Base-by-base conservation (phyloP, 2,113 vertebrate genomes). In the Tragulus kanchil region DNA sequence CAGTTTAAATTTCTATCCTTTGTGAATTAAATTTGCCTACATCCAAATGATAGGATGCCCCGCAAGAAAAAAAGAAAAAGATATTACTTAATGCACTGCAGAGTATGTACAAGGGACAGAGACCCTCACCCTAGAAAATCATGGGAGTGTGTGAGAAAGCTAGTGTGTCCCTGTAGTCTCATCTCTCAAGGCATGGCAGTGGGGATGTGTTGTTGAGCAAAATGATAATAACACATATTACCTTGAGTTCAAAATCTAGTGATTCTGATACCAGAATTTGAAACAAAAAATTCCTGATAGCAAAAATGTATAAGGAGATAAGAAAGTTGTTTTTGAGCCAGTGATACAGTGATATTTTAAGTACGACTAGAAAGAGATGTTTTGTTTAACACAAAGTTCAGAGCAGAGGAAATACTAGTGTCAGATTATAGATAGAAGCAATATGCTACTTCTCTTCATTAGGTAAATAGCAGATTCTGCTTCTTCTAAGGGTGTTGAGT, bases 281-380 rank as follows among this genome's bases (percentile, higher is more conserved):
- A 65, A 65, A 65, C 19, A 31, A 19, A 52, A n/a, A 54, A 36
- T 31, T 36, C 10, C 23, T 50, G 25, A 6, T n/a, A 36, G 77
- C 78, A 61, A 84, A 83, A 36, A 62, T 15, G 2, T 50, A 42
- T 3, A 50, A 86, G 3, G 6, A 19, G 12, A 8, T 42, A 58
- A 88, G 42, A 67, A 75, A 85, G 26, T 71, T 91, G 13, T 85
- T 65, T 93, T 83, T 67, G 23, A 87, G 65, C 79, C 69, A 93
- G 86, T 85, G 10, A n/a, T 65, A 69, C 28, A 11, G 25, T 50
- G 42, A 21, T 45, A 92, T 58, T 82, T 85, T 59, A 28, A 69
- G 6, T 64, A 87, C 64, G 48, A 0, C 11, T 54, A 58, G 36
- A 23, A 71, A 73, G 25, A 87, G 1, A 54, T 54, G 19, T 25